These are phyloP conservation scores for Troilus luridus DNA, from an alignment of 2,888 invertebrate genomes.

Conservation along the genomic window DNA sequence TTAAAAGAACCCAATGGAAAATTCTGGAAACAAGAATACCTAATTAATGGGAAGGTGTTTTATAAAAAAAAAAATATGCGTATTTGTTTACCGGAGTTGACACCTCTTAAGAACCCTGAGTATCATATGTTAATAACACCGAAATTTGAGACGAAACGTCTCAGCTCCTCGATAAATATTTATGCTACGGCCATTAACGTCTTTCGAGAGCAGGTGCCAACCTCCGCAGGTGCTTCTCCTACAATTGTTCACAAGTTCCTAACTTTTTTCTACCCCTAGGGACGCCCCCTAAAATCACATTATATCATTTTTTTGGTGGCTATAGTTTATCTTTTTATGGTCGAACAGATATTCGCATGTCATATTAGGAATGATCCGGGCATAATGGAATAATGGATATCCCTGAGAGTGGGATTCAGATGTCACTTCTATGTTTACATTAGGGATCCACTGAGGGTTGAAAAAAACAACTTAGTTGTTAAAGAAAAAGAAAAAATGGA, in stretches of 20 bases:
- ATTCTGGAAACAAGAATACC: background rate
- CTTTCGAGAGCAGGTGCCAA: background rate
- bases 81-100: background rate
- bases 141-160: conserved; percentile 20
- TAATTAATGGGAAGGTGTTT: background rate
- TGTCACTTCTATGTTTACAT: conserved; percentile 13
- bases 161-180: conserved; percentile 16
- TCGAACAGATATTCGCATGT: conserved; percentile 27
- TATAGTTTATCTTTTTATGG: conserved; percentile 28
- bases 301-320: background rate
- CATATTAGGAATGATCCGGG: conserved; percentile 2
- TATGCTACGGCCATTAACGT: background rate
- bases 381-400: conserved; percentile 28
- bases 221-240: background rate
- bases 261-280: background rate
- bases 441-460: background rate
- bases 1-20: too few species aligned
- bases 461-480: background rate
- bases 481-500: background rate
- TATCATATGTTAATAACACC: background rate
- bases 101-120: background rate
- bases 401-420: background rate
- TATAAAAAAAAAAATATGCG: background rate
- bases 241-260: conserved; percentile 31
- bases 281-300: conserved; percentile 13